Evolutionary conservation across 2,888 invertebrate genomes (phyloP).

Genomic region (Smittia aterrima): DNA sequence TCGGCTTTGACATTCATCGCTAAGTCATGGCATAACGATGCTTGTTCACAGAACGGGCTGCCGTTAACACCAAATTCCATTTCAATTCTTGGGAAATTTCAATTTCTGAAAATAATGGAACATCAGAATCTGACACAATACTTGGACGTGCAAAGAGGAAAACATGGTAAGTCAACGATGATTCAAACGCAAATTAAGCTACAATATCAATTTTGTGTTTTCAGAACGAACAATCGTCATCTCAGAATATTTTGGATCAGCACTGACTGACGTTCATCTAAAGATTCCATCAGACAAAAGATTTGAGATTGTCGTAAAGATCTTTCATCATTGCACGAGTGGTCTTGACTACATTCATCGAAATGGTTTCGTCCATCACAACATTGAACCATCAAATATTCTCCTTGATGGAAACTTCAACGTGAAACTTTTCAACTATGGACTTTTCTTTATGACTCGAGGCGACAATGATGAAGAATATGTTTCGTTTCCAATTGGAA

Average conservation of each 20-base stretch:
- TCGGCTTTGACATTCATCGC: constrained; percentile 92
- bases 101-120: constrained; percentile 72
- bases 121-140: constrained; percentile 85
- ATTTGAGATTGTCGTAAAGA: constrained; percentile 59
- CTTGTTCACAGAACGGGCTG: constrained; percentile 92
- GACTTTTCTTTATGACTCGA: constrained; percentile 84
- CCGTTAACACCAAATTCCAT: constrained; percentile 96
- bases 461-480: constrained; percentile 67
- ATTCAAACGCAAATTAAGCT: constrained; percentile 17
- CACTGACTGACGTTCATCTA: constrained; percentile 59
- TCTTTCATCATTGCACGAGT: constrained; percentile 70
- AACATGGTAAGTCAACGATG: constrained; percentile 71
- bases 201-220: constrained; percentile 46
- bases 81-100: constrained; percentile 86
- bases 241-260: constrained; percentile 72
- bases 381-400: constrained; percentile 79
- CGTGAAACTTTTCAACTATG: constrained; percentile 88
- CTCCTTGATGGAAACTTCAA: constrained; percentile 68
- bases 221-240: constrained; percentile 79
- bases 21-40: constrained; percentile 82
- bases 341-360: constrained; percentile 72
- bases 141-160: constrained; percentile 86
- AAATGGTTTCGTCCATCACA: constrained; percentile 73
- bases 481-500: constrained; percentile 85
- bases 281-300: constrained; percentile 52